phyloP scores from a whole-genome alignment of 2,888 invertebrate genomes.

The Herminia tarsipennalis region DNA sequence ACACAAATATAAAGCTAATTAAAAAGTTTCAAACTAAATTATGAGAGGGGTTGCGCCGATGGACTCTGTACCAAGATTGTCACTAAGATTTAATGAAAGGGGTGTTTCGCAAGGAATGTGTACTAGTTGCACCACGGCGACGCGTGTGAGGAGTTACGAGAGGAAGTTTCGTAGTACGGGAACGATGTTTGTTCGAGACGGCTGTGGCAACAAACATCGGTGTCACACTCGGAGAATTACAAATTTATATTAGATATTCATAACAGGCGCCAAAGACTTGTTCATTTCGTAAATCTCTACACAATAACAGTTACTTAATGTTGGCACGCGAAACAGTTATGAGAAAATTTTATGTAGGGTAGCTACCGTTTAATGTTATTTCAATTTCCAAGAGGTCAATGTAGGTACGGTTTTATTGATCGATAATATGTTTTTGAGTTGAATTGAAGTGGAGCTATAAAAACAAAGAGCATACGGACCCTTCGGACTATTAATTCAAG shows the following conservation, averaged over 20 bases:
- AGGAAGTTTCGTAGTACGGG: slow-evolving; percentile 65
- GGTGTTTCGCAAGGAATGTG: slow-evolving; percentile 70
- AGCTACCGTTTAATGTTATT: slow-evolving; percentile 18
- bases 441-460: slow-evolving; percentile 51
- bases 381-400: slow-evolving; percentile 15
- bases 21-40: slow-evolving; percentile 86
- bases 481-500: slow-evolving; percentile 76
- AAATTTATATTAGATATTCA: slow-evolving; percentile 84
- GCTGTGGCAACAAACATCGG: slow-evolving; percentile 79
- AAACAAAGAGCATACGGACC: slow-evolving; percentile 66
- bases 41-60: slow-evolving; percentile 83
- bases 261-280: slow-evolving; percentile 76
- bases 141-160: slow-evolving; percentile 32
- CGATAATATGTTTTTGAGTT: slow-evolving; percentile 42
- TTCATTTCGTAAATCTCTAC: slow-evolving; percentile 74
- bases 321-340: slow-evolving; percentile 57
- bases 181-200: slow-evolving; percentile 73
- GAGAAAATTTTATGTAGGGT: slow-evolving; percentile 38
- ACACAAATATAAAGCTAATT: slow-evolving; percentile 86
- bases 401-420: slow-evolving; percentile 33
- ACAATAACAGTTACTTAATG: slow-evolving; percentile 63
- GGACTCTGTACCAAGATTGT: slow-evolving; percentile 81
- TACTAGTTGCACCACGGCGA: slow-evolving; percentile 40
- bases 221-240: slow-evolving; percentile 81
- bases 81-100: slow-evolving; percentile 78